Base-by-base conservation (phyloP, 2,113 vertebrate genomes). In the Noturus placidus region DNA sequence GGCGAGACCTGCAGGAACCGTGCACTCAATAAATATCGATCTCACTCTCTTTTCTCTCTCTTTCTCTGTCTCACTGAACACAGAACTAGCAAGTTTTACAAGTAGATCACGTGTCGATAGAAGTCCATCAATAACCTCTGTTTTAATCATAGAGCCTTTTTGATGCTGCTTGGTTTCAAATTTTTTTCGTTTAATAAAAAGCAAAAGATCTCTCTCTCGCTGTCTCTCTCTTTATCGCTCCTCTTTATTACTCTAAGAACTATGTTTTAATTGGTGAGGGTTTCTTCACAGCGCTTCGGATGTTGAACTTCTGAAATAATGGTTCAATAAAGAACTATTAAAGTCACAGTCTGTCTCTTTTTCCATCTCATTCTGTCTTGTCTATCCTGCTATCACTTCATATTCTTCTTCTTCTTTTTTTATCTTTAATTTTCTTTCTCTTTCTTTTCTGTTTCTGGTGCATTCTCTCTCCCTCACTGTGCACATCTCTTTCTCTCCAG, bases 1-100 rank as follows among this genome's bases (percentile, higher is more conserved):
- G 22, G 38, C 10, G 13, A 50, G 42, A 14, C 74, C 5, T 52
- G 42, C 38, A 77, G 74, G 74, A 52, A 77, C 74, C 14, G 9
- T 4, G 11, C 74, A 50, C 38, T 77, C 74, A 77, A 50, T 77
- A 46, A 76, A 76, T 76, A 77, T 77, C 13, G 74, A 77, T 76
- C 63, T 82, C 20, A 27, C 54, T 82, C 33, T 38, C 54, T 82
- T 59, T 33, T 82, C 30, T 22, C 54, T 56, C n/a, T 59, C 17
- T 57, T 11, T 57, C 52, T 82, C 54, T 57, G 4, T 82, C 33
- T 42, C 33, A 61, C 5, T 82, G 22, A n/a, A 30, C 76, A 79
- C 2, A 79, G 30, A 30, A 56, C 14, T 54, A 78, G 30, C 46
- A 78, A 6, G 30, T 33, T 70, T 70, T 70, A 33, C n/a, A 17